Conservation (phyloP, 2,797 vertebrate species). For the Macroramphosus scolopax region DNA sequence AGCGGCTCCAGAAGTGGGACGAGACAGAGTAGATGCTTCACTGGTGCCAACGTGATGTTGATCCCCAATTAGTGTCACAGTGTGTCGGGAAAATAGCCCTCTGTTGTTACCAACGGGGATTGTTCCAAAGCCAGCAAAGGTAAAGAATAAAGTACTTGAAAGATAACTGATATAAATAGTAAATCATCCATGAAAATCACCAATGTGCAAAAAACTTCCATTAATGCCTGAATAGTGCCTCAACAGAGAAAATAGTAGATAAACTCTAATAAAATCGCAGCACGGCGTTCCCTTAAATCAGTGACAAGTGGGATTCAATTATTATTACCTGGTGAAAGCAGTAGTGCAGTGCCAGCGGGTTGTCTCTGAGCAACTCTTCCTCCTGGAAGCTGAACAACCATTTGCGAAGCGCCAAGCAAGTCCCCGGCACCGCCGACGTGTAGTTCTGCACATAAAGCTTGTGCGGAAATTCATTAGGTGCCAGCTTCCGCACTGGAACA, state of each 20-base stretch:
- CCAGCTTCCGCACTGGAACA: slow-evolving; percentile 88
- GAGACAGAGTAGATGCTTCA: neutral
- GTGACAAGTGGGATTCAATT: slow-evolving; percentile 6
- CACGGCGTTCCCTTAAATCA: slow-evolving; percentile 5
- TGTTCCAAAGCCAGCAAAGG: neutral
- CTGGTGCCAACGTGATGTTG: neutral
- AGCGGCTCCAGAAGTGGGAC: neutral
- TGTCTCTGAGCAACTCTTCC: slow-evolving; percentile 92
- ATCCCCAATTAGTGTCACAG: neutral
- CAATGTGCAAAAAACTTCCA: slow-evolving; percentile 4
- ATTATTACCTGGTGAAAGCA: slow-evolving; percentile 86
- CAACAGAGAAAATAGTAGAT: no score
- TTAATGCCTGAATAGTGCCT: neutral
- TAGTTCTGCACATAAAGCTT: slow-evolving; percentile 98
- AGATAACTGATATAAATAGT: neutral
- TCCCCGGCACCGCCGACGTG: slow-evolving; percentile 92
- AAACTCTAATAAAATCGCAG: no score
- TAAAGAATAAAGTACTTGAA: neutral
- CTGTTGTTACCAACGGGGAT: neutral
- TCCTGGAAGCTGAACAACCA: slow-evolving; percentile 96
- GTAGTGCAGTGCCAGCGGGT: slow-evolving; percentile 90
- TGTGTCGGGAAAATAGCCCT: neutral
- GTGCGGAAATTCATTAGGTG: slow-evolving; percentile 96
- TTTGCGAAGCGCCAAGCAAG: slow-evolving; percentile 91
- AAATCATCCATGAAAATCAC: slow-evolving; percentile 1